Base-by-base conservation (phyloP, 2,797 vertebrate species). In the Anguilla anguilla region DNA sequence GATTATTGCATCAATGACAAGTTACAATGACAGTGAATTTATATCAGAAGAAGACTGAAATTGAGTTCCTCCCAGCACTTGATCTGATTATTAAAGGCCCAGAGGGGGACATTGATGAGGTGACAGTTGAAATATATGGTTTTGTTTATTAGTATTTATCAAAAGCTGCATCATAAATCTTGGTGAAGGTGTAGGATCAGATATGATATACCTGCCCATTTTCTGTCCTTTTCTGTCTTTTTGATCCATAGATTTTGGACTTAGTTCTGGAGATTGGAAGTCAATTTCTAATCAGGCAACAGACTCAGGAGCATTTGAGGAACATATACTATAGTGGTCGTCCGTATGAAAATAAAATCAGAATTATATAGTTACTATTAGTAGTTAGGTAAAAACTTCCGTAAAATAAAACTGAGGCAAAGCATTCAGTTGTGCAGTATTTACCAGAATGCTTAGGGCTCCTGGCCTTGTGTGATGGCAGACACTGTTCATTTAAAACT, bases 101-200 rank as follows among this genome's bases (percentile, higher is more conserved):
- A 59, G 83, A 53, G 77, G 35, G 74, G 84, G 83, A 31, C 82
- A 81, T 89, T 90, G 85, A 74, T 85, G 88, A 85, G 89, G 84
- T 88, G 85, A 83, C 77, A 86, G 90, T 86, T 89, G 88, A 90
- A 86, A 89, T 88, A 81, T 81, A 31, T 22, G 43, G 59, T n/a
- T 43, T 82, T 87, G 46, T 51, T 64, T 82, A 83, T 82, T 53
- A 87, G 79, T 10, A 17, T 67, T 67, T 86, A 28, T 83, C 81
- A 43, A 87, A 82, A 87, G 55, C 77, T 55, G 57, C 19, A 22
- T n/a, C 35, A 61, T 77, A 87, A 59, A 39, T 87, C 77, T 83
- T 28, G 31, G 31, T 31, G n/a, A 87, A 43, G 46, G 81, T 59
- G 79, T 87, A 61, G 57, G 49, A 64, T 82, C 57, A 35, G 77